These are phyloP conservation scores for Galerucella calmariensis DNA, from an alignment of 2,888 invertebrate species.

Conservation along the genomic window DNA sequence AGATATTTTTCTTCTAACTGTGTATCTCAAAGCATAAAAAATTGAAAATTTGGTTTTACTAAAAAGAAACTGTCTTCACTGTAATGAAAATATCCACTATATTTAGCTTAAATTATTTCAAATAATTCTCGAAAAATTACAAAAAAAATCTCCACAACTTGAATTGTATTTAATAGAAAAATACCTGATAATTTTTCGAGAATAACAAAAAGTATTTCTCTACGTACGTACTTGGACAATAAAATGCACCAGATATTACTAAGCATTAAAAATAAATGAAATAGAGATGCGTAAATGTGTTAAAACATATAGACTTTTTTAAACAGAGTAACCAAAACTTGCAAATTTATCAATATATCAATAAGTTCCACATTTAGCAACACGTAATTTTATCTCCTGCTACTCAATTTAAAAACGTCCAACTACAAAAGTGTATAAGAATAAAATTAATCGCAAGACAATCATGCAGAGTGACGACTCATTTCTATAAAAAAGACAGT, in stretches of 20 bases:
- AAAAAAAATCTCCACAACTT: background rate
- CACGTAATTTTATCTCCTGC: background rate
- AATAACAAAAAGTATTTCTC: background rate
- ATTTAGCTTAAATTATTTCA: background rate
- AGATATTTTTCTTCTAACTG: too few species aligned
- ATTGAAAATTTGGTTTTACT: slow-evolving; percentile 10
- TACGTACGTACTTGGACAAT: background rate
- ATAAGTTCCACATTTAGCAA: too few species aligned
- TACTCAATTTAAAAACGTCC: background rate
- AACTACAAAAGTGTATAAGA: slow-evolving; percentile 7
- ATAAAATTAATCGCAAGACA: slow-evolving; percentile 51
- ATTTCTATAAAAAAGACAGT: slow-evolving; percentile 63
- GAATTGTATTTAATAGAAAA: too few species aligned
- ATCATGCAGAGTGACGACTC: slow-evolving; percentile 55
- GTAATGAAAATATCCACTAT: background rate
- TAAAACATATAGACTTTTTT: background rate
- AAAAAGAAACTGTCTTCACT: background rate
- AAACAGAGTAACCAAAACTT: background rate
- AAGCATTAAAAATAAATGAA: slow-evolving; percentile 41
- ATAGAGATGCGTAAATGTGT: slow-evolving; percentile 25
- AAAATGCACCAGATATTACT: slow-evolving; percentile 41
- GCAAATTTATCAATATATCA: too few species aligned
- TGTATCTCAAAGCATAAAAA: background rate
- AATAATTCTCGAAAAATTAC: slow-evolving; percentile 3
- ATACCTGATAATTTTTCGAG: slow-evolving; percentile 21